Base-by-base conservation (phyloP, 2,888 invertebrate species). In the Temnothorax unifasciatus region DNA sequence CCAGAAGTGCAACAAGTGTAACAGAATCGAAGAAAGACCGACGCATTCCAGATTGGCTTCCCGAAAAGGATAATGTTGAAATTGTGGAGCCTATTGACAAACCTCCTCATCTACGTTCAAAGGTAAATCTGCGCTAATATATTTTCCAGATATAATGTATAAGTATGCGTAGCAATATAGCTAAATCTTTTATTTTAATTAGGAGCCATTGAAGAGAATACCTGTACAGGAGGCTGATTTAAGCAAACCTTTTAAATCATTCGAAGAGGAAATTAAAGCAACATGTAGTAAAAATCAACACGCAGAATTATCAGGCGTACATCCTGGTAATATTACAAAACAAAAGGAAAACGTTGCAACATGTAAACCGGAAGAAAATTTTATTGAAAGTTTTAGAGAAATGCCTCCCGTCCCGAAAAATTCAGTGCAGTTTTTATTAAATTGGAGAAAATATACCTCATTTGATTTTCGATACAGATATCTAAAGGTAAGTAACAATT, bases 71-170 rank as follows among this genome's bases (percentile, higher is more conserved):
- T 79, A 92, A 94, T 84, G 93, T 95, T 68, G 93, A 92, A 83
- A 88, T 95, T 64, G 93, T 96, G 41, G 89, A 95, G 89, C 95
- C 96, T 3, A 95, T 96, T 47, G 95, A 95, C 88, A 97, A 97
- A 94, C 96, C 96, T 8, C 96, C 97, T 0, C 97, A 97, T 95
- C 94, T 96, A 89, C 95, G 96, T 87, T 97, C 97, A 13, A 96
- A 96, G 95, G 96, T 96, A 93, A 52, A 50, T 47, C 47, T 71
- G 52, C 59, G 47, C 73, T 83, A 63, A 38, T 77, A 76, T n/a
- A 13, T 86, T 75, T 84, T 50, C 52, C 41, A 54, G 74, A 34
- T 34, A 34, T 73, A 6, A 68, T 74, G 54, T 38, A 73, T 74
- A 25, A 2, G 25, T 41, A 68, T 8, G 11, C 15, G 8, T 34